Evolutionary conservation across 1,140 invertebrate genomes (phyloP), one percentile per base, ranked within the genome.

Genomic region (Orchesella cincta): DNA sequence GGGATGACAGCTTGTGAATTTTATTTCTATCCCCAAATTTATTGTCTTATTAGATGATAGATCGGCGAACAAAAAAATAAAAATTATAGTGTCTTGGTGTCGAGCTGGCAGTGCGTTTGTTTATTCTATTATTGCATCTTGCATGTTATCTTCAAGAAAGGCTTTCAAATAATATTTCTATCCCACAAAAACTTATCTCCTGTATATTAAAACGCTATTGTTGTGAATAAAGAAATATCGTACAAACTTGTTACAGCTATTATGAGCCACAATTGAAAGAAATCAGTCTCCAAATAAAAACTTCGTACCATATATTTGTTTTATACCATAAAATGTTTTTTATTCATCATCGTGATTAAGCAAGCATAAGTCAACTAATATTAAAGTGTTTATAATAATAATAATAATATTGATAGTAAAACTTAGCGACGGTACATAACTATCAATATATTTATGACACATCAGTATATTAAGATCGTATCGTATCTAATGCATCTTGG

Each of bases 11-110:
- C 23, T 2, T 67, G 23, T 33, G 26, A 67, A 2, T 31, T 67
- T 33, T 31, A n/a, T 67, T 14, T n/a, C 31, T 14, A 18, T 14
- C 54, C n/a, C 26, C 14, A 23, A 5, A 57, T 14, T n/a, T 57
- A n/a, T 57, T 57, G 8, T 57, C 12, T 57, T 57, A n/a, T n/a
- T n/a, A n/a, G n/a, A n/a, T n/a, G n/a, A n/a, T 57, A 8, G 8
- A 57, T 26, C 54, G 20, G 39, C 20, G 20, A n/a, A 62, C 29
- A 67, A 31, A 29, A 2, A 67, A 5, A 29, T 31, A 67, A 5
- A 12, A 67, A 33, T 67, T 67, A 67, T 67, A 67, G 62, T 67
- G 62, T 67, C 62, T 67, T 67, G 3, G 29, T 67, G 62, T 67
- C 62, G 62, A 67, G 62, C 62, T 67, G 29, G 62, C 62, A 16